phyloP scores from a whole-genome alignment of 37 sponge, comb jelly and placozoan genomes.

The Halisarca cf. caerulea region DNA sequence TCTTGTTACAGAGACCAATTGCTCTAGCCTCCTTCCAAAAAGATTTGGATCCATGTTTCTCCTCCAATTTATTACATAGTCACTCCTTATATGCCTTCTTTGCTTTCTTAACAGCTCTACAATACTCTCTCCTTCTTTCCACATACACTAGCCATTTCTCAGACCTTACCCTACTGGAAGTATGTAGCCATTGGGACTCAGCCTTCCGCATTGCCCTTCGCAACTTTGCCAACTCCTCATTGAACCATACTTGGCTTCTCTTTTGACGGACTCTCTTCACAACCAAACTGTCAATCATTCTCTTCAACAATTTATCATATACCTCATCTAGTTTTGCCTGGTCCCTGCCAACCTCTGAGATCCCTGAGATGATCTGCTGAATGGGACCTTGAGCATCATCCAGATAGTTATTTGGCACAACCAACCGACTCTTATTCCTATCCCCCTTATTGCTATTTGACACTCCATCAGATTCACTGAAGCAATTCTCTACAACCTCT shows the following conservation, averaged over 20 bases:
- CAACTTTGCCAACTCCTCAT: not conserved
- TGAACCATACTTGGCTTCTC: not conserved
- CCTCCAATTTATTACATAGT: too few species aligned
- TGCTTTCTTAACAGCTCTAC: too few species aligned
- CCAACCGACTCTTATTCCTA: not conserved
- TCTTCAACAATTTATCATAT: not conserved
- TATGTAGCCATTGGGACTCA: not conserved
- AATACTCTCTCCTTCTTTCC: too few species aligned
- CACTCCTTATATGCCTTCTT: too few species aligned
- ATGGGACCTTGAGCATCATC: not conserved
- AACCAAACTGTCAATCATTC: not conserved
- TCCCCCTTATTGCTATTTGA: too few species aligned
- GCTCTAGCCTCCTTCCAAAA: too few species aligned
- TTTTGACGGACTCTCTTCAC: not conserved
- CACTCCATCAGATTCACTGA: not conserved
- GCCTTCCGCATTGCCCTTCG: not conserved
- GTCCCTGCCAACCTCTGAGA: not conserved
- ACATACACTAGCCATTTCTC: too few species aligned
- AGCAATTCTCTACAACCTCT: not conserved
- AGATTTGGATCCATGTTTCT: too few species aligned
- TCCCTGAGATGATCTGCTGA: not conserved
- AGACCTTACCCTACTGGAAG: too few species aligned
- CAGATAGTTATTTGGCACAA: not conserved
- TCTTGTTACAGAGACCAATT: too few species aligned
- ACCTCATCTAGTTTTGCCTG: not conserved